Evolutionary conservation across 2,797 vertebrate genomes (phyloP).

Genomic region (Taenioides sp.): DNA sequence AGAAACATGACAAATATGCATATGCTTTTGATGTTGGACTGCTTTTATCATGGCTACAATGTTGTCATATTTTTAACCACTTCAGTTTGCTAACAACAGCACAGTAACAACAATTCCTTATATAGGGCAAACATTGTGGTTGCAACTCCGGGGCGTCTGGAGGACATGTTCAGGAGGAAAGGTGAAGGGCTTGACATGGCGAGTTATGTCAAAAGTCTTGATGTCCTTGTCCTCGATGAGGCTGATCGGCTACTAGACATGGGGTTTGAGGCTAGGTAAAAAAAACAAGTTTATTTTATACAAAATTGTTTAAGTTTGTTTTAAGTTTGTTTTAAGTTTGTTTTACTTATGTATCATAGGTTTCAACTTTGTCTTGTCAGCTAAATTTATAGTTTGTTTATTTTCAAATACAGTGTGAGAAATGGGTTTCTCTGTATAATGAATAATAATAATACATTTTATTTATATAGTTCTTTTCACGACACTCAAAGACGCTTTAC

Average conservation of each 20-base stretch:
- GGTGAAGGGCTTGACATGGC: slow-evolving; percentile 88
- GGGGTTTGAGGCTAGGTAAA: slow-evolving; percentile 93
- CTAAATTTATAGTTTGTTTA: background rate
- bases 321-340: too few species aligned
- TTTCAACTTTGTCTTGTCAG: background rate
- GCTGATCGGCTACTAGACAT: slow-evolving; percentile 94
- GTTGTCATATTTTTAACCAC: background rate
- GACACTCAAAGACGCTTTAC: too few species aligned
- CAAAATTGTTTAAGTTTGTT: background rate
- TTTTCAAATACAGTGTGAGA: too few species aligned
- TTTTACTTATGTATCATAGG: background rate
- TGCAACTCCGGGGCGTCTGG: slow-evolving; percentile 91
- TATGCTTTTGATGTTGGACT: background rate
- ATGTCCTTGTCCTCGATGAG: slow-evolving; percentile 95
- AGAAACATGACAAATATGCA: background rate
- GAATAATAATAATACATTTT: too few species aligned
- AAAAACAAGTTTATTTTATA: background rate
- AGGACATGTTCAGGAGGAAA: slow-evolving; percentile 94
- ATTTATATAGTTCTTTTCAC: too few species aligned
- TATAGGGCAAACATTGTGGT: slow-evolving; percentile 90
- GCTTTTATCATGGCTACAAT: background rate
- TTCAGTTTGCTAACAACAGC: background rate
- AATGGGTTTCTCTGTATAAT: too few species aligned
- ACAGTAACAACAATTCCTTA: background rate
- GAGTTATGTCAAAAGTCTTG: slow-evolving; percentile 83